phyloP scores from a whole-genome alignment of 1,140 invertebrate species.

The Batillaria attramentaria region DNA sequence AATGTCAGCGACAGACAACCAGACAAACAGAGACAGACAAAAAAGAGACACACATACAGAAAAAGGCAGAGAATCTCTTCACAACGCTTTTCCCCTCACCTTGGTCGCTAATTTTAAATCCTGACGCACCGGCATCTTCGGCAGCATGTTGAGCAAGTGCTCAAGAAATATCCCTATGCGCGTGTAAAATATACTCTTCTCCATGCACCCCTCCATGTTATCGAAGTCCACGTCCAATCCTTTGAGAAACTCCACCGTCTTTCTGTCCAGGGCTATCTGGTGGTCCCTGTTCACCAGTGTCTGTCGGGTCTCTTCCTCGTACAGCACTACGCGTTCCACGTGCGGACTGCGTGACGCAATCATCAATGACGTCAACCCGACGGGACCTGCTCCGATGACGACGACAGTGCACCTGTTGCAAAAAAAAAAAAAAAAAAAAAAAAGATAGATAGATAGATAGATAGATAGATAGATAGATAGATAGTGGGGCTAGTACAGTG shows the following conservation, averaged over 20 bases:
- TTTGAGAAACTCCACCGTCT: constrained; percentile 52
- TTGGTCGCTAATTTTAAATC: constrained; percentile 56
- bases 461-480: background rate
- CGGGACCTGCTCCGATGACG: constrained; percentile 59
- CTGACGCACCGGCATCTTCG: constrained; percentile 39
- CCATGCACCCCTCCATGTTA: constrained; percentile 64
- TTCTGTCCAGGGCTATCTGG: constrained; percentile 59
- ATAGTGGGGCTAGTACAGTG: no score
- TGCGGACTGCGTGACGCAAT: constrained; percentile 47
- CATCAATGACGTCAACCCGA: constrained; percentile 53
- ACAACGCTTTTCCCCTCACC: constrained; percentile 46
- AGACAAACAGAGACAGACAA: background rate
- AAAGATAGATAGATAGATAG: background rate
- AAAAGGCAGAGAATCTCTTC: background rate
- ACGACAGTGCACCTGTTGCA: constrained; percentile 48
- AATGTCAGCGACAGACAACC: background rate
- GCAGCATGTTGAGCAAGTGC: constrained; percentile 55
- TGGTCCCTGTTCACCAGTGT: constrained; percentile 50
- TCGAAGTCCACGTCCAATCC: constrained; percentile 64
- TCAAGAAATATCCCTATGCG: constrained; percentile 65
- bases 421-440: background rate
- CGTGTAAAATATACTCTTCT: constrained; percentile 62
- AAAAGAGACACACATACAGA: no score
- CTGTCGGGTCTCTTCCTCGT: constrained; percentile 53
- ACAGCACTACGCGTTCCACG: constrained; percentile 52